These are phyloP conservation scores for Daboia siamensis DNA, from an alignment of 2,113 vertebrate species.

Conservation along the genomic window DNA sequence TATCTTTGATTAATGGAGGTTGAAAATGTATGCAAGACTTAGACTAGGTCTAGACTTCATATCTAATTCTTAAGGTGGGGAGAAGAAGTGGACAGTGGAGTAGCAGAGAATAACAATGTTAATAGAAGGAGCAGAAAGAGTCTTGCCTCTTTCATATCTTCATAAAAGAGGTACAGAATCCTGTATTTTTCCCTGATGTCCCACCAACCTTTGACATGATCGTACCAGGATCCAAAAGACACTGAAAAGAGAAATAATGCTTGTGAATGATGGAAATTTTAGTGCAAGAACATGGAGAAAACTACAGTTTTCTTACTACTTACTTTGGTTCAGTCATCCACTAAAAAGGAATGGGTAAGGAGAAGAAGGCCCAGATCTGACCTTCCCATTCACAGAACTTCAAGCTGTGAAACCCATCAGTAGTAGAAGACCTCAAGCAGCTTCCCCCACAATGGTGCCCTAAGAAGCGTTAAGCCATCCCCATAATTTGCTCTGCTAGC, in stretches of 20 bases:
- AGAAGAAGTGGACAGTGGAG: no score
- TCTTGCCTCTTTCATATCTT: conserved; percentile 78
- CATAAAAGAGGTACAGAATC: conserved; percentile 79
- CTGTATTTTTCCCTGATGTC: conserved; percentile 72
- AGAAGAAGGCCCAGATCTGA: not conserved
- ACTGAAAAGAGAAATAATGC: conserved; percentile 50
- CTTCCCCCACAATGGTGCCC: not conserved
- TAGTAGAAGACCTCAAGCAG: not conserved
- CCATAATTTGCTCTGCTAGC: not conserved
- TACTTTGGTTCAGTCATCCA: not conserved
- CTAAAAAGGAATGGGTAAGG: not conserved
- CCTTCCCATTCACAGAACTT: not conserved
- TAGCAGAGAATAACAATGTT: no score
- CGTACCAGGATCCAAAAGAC: conserved; percentile 77
- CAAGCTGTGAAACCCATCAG: not conserved
- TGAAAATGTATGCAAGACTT: not conserved
- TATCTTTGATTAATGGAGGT: no score
- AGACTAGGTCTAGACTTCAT: not conserved
- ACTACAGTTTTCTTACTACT: not conserved
- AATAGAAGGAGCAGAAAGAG: not conserved
- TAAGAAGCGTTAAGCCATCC: no score
- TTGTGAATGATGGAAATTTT: not conserved
- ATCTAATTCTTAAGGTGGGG: not conserved
- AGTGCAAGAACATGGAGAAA: not conserved
- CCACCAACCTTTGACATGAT: conserved; percentile 81